Conservation (phyloP, 2,797 vertebrate species). For the Tangara arthus region DNA sequence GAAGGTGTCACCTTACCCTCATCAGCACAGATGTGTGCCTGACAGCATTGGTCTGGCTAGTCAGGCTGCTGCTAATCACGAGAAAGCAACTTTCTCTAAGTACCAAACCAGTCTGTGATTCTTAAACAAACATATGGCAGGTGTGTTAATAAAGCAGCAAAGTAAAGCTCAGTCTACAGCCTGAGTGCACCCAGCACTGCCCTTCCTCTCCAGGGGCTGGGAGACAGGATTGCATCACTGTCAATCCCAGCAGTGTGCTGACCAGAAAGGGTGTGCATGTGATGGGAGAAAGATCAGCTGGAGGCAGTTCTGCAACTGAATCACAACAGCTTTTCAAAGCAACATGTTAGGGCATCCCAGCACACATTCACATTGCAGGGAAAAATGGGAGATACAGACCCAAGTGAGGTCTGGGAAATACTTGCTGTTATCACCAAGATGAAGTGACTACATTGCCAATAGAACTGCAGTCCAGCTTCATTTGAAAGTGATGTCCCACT, state of each 20-base stretch:
- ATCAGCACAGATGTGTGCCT: accelerated
- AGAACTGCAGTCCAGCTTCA: neutral
- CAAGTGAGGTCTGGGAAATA: neutral
- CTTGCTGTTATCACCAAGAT: neutral
- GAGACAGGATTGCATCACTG: neutral
- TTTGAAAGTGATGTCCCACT: neutral
- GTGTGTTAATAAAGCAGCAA: neutral
- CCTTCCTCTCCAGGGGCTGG: neutral
- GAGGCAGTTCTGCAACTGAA: neutral
- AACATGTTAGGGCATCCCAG: neutral
- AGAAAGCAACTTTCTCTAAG: neutral
- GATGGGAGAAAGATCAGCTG: neutral
- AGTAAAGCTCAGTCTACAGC: neutral
- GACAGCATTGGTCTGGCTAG: neutral
- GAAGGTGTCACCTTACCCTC: neutral
- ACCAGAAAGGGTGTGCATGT: neutral
- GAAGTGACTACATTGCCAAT: neutral
- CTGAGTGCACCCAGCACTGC: neutral
- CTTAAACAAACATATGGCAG: neutral
- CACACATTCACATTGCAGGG: accelerated
- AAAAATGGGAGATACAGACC: neutral
- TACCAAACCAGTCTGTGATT: neutral
- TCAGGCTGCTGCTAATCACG: neutral
- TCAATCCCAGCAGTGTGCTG: neutral
- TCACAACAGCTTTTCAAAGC: neutral